Evolutionary conservation across 2,888 invertebrate genomes (phyloP), one percentile per base, ranked within the genome.

Genomic region (Acrobeloides nanus): DNA sequence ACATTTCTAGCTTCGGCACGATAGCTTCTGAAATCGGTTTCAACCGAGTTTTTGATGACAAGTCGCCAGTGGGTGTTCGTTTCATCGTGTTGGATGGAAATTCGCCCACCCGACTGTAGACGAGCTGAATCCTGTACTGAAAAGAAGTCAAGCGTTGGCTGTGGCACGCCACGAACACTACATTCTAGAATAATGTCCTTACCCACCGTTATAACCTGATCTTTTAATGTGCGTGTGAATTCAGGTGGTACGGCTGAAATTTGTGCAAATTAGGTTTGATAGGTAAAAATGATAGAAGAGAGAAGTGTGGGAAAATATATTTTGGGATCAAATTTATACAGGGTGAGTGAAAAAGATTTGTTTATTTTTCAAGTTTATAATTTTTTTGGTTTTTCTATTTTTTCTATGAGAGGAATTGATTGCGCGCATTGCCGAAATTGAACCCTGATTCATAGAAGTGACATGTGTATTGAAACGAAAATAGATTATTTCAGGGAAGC

Each of bases 1-100:
- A 76, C 74, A 72, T 81, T 82, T 55, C 74, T 76, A 15, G 81
- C 82, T 37, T 81, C 76, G 64, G 82, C 82, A 25, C 78, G 76
- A 73, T 82, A 82, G 35, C 76, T 77, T 23, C 82, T 81, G 45
- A 77, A 76, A 60, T 81, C 80, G 21, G 74, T 63, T 38, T 72
- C 73, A 27, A 74, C 68, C 4, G 81, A 65, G 17, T 76, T 57
- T 20, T 78, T 74, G 55, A 83, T 76, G 67, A 72, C 68, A 50
- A 71, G 45, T 25, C 70, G 46, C 70, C 70, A 70, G 49, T 70
- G 70, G 23, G 65, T 67, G 48, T 66, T 64, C 20, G 59, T 53
- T 18, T 59, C 63, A 46, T 70, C 70, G 48, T 70, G 70, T 46
- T 70, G 69, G 21, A 70, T 61, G 20, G 52, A 53, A 15, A 56